Conservation (phyloP, 2,113 vertebrate genomes). For the Leuciscus idus region DNA sequence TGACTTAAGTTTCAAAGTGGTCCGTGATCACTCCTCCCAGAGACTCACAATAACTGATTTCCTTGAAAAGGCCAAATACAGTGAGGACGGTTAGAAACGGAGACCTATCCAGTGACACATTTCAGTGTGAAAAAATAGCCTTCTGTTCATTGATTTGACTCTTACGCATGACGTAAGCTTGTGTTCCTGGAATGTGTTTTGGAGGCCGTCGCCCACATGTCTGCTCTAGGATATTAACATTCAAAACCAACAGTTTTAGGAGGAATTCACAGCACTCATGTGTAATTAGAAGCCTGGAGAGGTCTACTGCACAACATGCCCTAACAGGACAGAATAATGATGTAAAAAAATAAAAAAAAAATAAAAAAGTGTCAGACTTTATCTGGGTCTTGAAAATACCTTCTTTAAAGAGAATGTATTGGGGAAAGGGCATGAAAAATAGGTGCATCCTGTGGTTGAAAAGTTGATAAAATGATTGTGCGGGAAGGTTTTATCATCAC, state of each 20-base stretch:
- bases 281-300: slow-evolving; percentile 21
- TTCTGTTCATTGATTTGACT: slow-evolving; percentile 15
- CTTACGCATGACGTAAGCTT: neutral
- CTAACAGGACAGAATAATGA: neutral
- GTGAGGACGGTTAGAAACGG: slow-evolving; percentile 3
- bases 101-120: slow-evolving; percentile 20
- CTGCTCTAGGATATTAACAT: slow-evolving; percentile 1
- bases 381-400: neutral
- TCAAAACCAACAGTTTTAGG: neutral
- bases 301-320: neutral
- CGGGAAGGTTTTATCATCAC: neutral
- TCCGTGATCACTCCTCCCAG: neutral
- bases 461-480: neutral
- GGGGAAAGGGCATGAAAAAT: neutral
- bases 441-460: neutral
- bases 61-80: slow-evolving; percentile 48
- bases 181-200: slow-evolving; percentile 48
- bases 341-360: too few species aligned
- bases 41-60: neutral
- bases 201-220: slow-evolving; percentile 54
- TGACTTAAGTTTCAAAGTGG: neutral
- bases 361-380: neutral
- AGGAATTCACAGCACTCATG: neutral
- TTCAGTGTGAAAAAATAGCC: slow-evolving; percentile 30
- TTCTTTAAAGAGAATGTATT: neutral